Evolutionary conservation across 2,797 vertebrate genomes (phyloP).

Genomic region (Channallabes apus): DNA sequence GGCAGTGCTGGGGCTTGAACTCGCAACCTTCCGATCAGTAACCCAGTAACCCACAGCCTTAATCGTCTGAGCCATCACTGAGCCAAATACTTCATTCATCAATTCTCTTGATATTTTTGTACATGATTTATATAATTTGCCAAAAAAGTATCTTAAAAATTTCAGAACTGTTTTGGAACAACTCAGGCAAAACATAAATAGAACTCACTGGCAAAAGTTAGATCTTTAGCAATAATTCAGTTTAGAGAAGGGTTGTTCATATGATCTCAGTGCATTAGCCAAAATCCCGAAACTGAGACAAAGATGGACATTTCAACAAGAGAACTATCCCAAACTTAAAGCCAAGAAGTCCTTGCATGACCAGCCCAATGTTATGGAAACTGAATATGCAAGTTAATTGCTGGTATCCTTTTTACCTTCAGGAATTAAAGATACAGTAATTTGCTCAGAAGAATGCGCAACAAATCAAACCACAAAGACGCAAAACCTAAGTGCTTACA

Average conservation of each 20-base stretch:
- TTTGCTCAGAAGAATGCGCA: background rate
- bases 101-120: no score
- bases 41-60: no score
- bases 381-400: background rate
- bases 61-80: no score
- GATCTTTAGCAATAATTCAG: background rate
- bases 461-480: background rate
- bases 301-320: background rate
- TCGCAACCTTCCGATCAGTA: no score
- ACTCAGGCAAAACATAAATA: background rate
- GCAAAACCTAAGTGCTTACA: background rate
- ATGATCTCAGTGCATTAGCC: background rate
- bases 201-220: background rate
- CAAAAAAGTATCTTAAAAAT: no score
- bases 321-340: background rate
- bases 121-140: no score
- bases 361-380: background rate
- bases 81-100: no score
- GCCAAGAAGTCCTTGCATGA: background rate
- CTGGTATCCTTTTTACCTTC: background rate
- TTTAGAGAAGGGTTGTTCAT: background rate
- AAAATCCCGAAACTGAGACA: background rate
- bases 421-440: background rate
- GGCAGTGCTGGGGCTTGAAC: no score
- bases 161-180: background rate